Base-by-base conservation (phyloP, 2,797 vertebrate genomes). In the Ptychobarbus kaznakovi region DNA sequence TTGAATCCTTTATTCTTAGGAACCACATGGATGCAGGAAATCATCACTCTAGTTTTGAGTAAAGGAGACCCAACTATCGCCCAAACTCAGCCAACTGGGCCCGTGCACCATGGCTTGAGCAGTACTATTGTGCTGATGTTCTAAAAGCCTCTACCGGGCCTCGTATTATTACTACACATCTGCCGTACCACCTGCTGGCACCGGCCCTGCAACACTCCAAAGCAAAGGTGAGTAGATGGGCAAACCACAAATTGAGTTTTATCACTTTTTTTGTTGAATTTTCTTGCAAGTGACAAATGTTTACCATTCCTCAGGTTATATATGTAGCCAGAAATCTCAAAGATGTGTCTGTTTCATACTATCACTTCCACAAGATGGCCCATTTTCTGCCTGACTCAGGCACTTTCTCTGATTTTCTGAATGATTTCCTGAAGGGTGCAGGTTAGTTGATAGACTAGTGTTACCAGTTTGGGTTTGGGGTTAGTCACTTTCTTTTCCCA, bases 21-120 rank as follows among this genome's bases (percentile, higher is more conserved):
- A 42, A 98, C 97, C 72, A 97, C 97, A 0, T 98, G 97, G 97
- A 95, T 97, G 95, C 97, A 98, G 91, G 95, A 97, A 92, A 94
- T 96, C 9, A 89, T 98, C 90, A 95, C 94, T 1, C 92, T 97
- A 5, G 87, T 97, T 81, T 87, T 74, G 89, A 95, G 85, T 90
- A 86, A 44, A 1, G 97, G 96, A 0, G 92, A 97, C 1, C 85
- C 92, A 1, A 69, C 80, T 0, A 82, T 93, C 0, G 93, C 92
- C 77, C 92, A 93, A 46, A 94, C 92, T 32, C 89, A 95, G 7
- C 96, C 56, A 98, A 96, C 92, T 98, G 97, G 96, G 81, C 84
- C 49, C 93, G 96, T 12, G 91, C 93, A 0, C 97, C 97, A 0
- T 97, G 97, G 97, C 86, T 98, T 87, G 97, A 98, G 90, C 97